These are phyloP conservation scores for Pipistrellus nathusii DNA, from an alignment of 2,797 vertebrate genomes.

Conservation along the genomic window DNA sequence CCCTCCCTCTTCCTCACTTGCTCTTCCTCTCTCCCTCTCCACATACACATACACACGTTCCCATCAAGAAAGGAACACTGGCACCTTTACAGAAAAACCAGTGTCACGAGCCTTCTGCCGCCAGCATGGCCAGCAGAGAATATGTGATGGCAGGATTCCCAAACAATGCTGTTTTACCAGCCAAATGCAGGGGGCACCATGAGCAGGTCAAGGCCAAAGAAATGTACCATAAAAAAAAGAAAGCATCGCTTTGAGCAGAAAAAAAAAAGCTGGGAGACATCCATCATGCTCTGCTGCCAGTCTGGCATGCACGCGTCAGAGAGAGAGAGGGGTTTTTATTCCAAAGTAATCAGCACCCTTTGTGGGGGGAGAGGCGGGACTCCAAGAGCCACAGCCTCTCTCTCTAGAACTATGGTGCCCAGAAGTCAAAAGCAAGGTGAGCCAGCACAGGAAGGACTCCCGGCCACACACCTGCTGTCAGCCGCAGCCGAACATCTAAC, in stretches of 20 bases:
- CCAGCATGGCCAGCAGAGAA: background rate
- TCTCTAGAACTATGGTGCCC: background rate
- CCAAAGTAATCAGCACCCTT: conserved; percentile 38
- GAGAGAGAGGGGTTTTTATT: background rate
- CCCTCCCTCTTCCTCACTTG: too few species aligned
- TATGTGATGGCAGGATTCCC: background rate
- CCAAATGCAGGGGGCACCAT: background rate
- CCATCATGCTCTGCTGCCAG: background rate
- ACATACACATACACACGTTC: background rate
- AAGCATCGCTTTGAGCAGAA: background rate
- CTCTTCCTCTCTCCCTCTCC: background rate
- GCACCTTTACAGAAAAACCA: background rate
- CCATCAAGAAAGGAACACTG: background rate
- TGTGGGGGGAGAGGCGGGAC: background rate
- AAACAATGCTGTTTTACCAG: background rate
- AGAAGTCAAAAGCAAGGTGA: background rate
- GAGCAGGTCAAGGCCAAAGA: background rate
- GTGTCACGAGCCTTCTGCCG: background rate
- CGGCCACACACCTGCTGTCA: background rate
- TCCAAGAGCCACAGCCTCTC: background rate
- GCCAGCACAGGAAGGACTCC: background rate
- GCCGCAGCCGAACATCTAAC: background rate
- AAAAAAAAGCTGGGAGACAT: background rate
- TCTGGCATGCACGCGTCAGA: background rate
- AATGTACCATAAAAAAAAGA: background rate